Conservation (phyloP, 2,888 invertebrate genomes). For the Trissoscelio sp. region DNA sequence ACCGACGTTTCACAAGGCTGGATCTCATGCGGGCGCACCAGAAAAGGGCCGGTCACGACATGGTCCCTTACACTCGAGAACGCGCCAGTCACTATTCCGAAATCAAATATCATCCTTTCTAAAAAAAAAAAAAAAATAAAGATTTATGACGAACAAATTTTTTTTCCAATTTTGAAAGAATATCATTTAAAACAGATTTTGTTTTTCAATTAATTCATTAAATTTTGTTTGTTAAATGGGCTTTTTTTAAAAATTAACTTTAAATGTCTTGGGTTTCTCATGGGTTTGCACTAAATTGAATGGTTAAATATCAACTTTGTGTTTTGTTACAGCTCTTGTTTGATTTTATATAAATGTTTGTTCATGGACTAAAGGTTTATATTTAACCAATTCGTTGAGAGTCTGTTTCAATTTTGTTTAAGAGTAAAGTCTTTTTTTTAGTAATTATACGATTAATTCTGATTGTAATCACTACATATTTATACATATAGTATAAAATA, state of each 20-base stretch:
- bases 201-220: neutral
- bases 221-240: neutral
- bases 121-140: neutral
- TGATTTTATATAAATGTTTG: neutral
- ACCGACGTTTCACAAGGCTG: constrained; percentile 80
- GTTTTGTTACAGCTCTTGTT: no score
- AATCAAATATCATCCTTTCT: constrained; percentile 58
- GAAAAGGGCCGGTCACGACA: constrained; percentile 73
- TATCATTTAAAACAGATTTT: neutral
- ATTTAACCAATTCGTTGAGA: constrained; percentile 26
- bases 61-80: constrained; percentile 72
- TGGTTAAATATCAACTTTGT: constrained; percentile 39
- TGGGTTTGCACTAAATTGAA: neutral
- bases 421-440: neutral
- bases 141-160: neutral
- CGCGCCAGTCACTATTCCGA: constrained; percentile 66
- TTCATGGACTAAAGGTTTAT: constrained; percentile 6
- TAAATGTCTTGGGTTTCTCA: neutral
- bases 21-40: constrained; percentile 79
- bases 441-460: constrained; percentile 15
- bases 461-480: constrained; percentile 64
- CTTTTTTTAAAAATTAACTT: neutral
- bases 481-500: no score
- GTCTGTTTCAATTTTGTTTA: neutral
- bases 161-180: neutral